Base-by-base conservation (phyloP, 2,113 vertebrate species). In the Anhinga rufa region DNA sequence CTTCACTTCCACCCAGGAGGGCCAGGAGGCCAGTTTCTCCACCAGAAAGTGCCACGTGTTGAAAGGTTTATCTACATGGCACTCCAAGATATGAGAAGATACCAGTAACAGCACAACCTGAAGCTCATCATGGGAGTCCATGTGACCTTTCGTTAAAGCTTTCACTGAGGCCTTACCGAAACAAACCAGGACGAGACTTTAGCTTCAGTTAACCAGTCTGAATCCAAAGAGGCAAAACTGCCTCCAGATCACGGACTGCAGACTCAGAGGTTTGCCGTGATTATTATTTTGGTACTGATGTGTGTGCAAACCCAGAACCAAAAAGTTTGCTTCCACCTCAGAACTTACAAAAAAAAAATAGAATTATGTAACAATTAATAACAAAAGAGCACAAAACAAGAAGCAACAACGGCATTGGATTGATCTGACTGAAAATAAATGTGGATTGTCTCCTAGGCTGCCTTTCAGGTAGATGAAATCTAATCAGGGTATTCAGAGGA, bases 41-140 rank as follows among this genome's bases (percentile, higher is more conserved):
- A 60, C 38, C 38, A 70, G 31, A 34, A 93, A 81, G 14, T n/a
- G 28, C 6, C 8, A 4, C 2, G 0, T 62, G 25, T 58, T 88
- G 83, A 62, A 86, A 55, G 46, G 61, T 79, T 89, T 68, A 6
- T 60, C 32, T 28, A 2, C 31, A 12, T 4, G 7, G 4, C 22
- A 51, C 32, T 10, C 52, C 36, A 14, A 82, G 69, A 29, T 16
- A 40, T 1, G 32, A 64, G 64, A 81, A 48, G 42, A 36, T 14
- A 42, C 20, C 79, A 58, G 38, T 8, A 77, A 2, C 0, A 2
- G 7, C 46, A 61, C 32, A 52, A 3, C 4, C 19, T 3, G 18
- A 61, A 72, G 19, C 60, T 71, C 58, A n/a, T 32, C 51, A 19
- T 0, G 0, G 38, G 29, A 28, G 17, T 65, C 25, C 1, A 0